Conservation (phyloP, 2,113 vertebrate genomes). For the Takifugu flavidus region DNA sequence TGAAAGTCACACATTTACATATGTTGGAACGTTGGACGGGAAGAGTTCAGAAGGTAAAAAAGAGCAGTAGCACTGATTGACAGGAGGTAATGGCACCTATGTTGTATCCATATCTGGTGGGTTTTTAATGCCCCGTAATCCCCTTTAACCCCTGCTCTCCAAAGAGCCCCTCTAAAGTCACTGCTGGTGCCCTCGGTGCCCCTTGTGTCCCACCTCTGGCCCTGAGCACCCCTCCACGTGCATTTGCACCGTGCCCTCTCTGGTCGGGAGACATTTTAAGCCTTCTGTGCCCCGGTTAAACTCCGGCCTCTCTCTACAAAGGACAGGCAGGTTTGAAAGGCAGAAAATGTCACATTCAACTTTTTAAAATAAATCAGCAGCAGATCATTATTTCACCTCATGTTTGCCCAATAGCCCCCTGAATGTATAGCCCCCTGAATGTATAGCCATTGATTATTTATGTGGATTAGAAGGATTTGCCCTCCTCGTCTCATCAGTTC, state of each 20-base stretch:
- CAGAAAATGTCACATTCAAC: constrained; percentile 47
- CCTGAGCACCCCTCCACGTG: constrained; percentile 37
- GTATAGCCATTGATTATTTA: constrained; percentile 24
- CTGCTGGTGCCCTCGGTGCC: constrained; percentile 40
- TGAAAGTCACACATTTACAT: too few species aligned
- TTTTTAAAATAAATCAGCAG: constrained; percentile 45
- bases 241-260: constrained; percentile 47
- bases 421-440: constrained; percentile 2
- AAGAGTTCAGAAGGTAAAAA: not conserved
- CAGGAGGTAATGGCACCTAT: constrained; percentile 81
- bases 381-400: constrained; percentile 25
- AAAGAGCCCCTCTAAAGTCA: constrained; percentile 44
- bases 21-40: not conserved
- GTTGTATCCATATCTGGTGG: constrained; percentile 68
- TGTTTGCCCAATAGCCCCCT: constrained; percentile 22
- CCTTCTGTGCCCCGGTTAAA: constrained; percentile 44
- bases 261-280: constrained; percentile 51
- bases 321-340: constrained; percentile 40
- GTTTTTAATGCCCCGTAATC: constrained; percentile 64
- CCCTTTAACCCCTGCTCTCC: constrained; percentile 56
- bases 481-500: constrained; percentile 9
- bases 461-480: constrained; percentile 12
- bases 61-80: constrained; percentile 70
- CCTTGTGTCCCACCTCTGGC: constrained; percentile 51
- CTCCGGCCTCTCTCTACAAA: constrained; percentile 50